Percentiles rank a stretch among this genome's conserved stretches.
Evolutionary conservation across 2,797 vertebrate genomes (phyloP).

Genomic region (Phrynocephalus vlangalii): DNA sequence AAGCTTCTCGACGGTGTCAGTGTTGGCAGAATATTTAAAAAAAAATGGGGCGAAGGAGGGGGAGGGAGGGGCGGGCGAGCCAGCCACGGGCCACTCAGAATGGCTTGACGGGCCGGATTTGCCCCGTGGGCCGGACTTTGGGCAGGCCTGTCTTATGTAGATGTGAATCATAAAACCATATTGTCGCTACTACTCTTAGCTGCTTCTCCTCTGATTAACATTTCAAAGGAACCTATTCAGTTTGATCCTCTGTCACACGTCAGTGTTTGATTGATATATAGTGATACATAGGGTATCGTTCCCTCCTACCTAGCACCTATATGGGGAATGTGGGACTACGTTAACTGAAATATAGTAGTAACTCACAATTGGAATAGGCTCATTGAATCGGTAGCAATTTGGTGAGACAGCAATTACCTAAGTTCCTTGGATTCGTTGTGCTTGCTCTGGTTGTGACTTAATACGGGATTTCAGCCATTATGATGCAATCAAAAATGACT

Average conservation of each 20-base stretch:
- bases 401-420: too few species aligned
- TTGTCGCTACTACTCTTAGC: constrained; percentile 1
- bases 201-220: not conserved
- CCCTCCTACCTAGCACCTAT: not conserved
- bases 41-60: too few species aligned
- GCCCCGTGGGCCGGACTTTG: too few species aligned
- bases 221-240: not conserved
- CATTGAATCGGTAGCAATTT: too few species aligned
- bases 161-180: constrained; percentile 5
- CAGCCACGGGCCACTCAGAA: too few species aligned
- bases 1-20: too few species aligned
- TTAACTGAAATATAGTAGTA: not conserved
- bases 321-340: not conserved
- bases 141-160: not conserved
- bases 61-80: too few species aligned
- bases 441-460: too few species aligned
- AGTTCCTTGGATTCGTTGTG: too few species aligned
- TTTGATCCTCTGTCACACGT: not conserved
- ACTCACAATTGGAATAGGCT: too few species aligned
- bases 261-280: not conserved
- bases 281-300: not conserved
- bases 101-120: too few species aligned
- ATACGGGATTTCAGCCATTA: not conserved
- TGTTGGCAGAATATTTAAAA: too few species aligned
- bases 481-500: not conserved